phyloP scores from a whole-genome alignment of 2,113 vertebrate species.

The Crotophaga sulcirostris region DNA sequence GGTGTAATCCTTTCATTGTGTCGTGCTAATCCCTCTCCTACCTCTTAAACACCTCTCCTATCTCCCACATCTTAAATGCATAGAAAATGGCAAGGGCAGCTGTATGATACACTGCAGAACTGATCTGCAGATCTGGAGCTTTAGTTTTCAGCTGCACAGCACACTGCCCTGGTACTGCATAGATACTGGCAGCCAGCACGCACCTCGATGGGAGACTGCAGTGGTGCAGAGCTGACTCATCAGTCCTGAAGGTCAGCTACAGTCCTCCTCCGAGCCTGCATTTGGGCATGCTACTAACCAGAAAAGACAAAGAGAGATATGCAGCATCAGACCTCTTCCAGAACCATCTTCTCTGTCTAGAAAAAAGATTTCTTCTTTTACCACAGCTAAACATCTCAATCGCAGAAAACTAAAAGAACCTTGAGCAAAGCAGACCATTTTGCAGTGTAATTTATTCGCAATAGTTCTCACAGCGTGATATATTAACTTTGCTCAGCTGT shows the following conservation, averaged over 20 bases:
- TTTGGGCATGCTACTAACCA: neutral
- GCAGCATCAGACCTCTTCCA: neutral
- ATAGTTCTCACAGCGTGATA: neutral
- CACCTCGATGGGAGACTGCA: neutral
- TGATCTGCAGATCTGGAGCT: accelerated
- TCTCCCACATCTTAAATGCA: neutral
- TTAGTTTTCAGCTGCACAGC: neutral
- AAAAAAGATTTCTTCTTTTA: neutral
- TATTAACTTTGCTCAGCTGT: neutral
- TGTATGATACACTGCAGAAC: neutral
- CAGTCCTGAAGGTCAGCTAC: neutral
- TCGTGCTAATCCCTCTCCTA: neutral
- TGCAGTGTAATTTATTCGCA: neutral
- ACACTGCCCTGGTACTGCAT: neutral
- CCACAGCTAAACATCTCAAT: neutral
- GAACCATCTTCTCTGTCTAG: neutral
- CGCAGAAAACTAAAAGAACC: neutral
- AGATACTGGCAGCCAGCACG: neutral
- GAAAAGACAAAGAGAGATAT: neutral
- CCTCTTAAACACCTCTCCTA: no score
- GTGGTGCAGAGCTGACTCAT: constrained; percentile 51
- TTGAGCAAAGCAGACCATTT: neutral
- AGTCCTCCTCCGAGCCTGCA: neutral
- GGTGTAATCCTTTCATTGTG: neutral
- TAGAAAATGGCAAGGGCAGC: neutral